Percentiles rank a stretch among this genome's conserved stretches.
phyloP scores from a whole-genome alignment of 2,888 invertebrate genomes.

The Endotricha flammealis region DNA sequence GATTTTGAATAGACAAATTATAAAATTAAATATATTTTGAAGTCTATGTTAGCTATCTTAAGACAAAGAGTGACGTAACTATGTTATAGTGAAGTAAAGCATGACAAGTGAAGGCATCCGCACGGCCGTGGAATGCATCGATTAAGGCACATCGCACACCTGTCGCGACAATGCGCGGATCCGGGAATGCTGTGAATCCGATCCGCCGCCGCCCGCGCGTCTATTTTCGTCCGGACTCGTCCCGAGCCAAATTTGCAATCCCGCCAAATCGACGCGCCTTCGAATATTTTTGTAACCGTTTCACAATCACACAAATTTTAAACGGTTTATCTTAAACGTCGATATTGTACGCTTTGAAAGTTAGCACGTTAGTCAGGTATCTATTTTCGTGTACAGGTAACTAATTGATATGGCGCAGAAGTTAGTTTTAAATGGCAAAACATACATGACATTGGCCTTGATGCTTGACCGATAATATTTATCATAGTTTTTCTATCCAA shows the following conservation, averaged over 20 bases:
- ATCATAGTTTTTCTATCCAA: too few relatives aligned
- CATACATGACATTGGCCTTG: slow-evolving; percentile 68
- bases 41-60: too few relatives aligned
- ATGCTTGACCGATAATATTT: slow-evolving; percentile 45
- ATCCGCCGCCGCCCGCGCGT: slow-evolving; percentile 55
- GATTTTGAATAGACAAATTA: too few relatives aligned
- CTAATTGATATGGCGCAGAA: slow-evolving; percentile 7
- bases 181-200: slow-evolving; percentile 70
- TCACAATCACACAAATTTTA: slow-evolving; percentile 55
- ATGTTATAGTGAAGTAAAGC: too few relatives aligned
- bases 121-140: neutral
- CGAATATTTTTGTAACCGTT: slow-evolving; percentile 69
- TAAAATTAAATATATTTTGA: too few relatives aligned
- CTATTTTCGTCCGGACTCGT: slow-evolving; percentile 65
- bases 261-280: slow-evolving; percentile 69
- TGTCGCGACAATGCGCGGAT: slow-evolving; percentile 45
- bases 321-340: slow-evolving; percentile 27
- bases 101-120: too few relatives aligned
- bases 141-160: slow-evolving; percentile 34
- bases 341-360: slow-evolving; percentile 25
- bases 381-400: slow-evolving; percentile 3
- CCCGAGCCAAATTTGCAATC: slow-evolving; percentile 76
- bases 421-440: slow-evolving; percentile 34
- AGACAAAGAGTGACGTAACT: too few relatives aligned
- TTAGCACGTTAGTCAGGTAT: slow-evolving; percentile 1